Conservation (phyloP, 2,113 vertebrate species). For the Passer domesticus region DNA sequence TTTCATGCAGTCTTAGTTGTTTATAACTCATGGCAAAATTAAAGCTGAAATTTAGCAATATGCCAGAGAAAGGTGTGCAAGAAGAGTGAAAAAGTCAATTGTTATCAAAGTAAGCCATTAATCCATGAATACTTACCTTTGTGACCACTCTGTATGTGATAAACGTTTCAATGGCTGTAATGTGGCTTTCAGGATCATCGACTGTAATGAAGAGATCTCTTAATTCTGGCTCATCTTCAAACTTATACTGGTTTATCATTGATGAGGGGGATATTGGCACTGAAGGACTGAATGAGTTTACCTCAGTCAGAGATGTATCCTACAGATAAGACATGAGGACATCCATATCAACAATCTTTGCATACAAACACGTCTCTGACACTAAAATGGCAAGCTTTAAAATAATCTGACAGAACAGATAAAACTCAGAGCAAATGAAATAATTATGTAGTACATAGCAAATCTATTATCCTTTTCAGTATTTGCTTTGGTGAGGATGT, state of each 20-base stretch:
- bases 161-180: constrained; percentile 96
- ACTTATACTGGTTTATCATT: constrained; percentile 91
- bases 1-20: not conserved
- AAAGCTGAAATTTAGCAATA: not conserved
- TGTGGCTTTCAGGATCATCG: constrained; percentile 91
- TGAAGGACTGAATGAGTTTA: constrained; percentile 77
- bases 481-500: not conserved
- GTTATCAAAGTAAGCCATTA: not conserved
- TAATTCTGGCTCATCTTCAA: constrained; percentile 85
- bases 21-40: not conserved
- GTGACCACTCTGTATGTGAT: constrained; percentile 91
- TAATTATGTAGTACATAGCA: not conserved
- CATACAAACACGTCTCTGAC: not conserved
- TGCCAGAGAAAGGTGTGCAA: not conserved
- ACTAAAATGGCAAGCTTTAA: not conserved
- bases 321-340: constrained; percentile 55
- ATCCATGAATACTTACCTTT: constrained; percentile 77
- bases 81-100: not conserved
- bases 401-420: not conserved
- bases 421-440: not conserved
- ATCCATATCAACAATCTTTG: not conserved
- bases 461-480: not conserved
- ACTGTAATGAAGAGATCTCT: constrained; percentile 92
- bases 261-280: constrained; percentile 88
- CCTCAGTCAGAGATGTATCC: constrained; percentile 82